phyloP scores from a whole-genome alignment of 1,140 invertebrate genomes.

The Drosophila eugracilis region DNA sequence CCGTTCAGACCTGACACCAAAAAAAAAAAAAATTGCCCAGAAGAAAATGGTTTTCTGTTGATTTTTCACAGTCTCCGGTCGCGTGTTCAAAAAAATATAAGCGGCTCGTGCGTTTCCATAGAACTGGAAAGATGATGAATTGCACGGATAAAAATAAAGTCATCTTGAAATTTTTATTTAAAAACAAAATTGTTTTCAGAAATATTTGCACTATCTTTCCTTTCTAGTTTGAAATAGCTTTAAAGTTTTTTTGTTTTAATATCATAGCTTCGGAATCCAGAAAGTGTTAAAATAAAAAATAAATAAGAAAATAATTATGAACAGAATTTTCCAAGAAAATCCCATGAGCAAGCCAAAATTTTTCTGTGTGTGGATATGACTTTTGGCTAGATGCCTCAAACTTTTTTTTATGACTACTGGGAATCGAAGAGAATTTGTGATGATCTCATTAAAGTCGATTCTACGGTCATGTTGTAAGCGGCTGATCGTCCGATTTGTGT shows the following conservation, averaged over 20 bases:
- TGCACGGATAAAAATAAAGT: constrained; percentile 16
- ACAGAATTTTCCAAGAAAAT: not conserved
- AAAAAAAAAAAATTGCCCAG: constrained; percentile 23
- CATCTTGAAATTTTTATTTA: too few species aligned
- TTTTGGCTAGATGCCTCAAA: constrained; percentile 18
- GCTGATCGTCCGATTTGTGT: constrained; percentile 50
- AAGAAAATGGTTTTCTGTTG: constrained; percentile 59
- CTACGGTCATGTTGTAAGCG: constrained; percentile 61
- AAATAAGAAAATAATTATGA: too few species aligned
- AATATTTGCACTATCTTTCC: too few species aligned
- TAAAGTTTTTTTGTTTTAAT: too few species aligned
- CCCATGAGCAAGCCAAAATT: not conserved
- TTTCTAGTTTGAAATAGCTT: too few species aligned
- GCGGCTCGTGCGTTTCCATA: constrained; percentile 56
- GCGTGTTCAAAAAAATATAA: constrained; percentile 59
- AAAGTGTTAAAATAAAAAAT: too few species aligned
- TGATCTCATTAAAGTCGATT: constrained; percentile 59
- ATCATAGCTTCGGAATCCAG: too few species aligned
- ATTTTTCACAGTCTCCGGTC: constrained; percentile 66
- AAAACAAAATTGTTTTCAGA: too few species aligned
- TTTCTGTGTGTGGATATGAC: constrained; percentile 14
- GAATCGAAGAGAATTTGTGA: constrained; percentile 29
- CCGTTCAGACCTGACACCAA: constrained; percentile 47
- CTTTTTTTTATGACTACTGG: constrained; percentile 15
- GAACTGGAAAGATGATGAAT: constrained; percentile 16